A percentile compares a stretch with the other conserved stretches of the same genome.
Conservation (phyloP, 2,113 vertebrate species). For the Plotosus lineatus region DNA sequence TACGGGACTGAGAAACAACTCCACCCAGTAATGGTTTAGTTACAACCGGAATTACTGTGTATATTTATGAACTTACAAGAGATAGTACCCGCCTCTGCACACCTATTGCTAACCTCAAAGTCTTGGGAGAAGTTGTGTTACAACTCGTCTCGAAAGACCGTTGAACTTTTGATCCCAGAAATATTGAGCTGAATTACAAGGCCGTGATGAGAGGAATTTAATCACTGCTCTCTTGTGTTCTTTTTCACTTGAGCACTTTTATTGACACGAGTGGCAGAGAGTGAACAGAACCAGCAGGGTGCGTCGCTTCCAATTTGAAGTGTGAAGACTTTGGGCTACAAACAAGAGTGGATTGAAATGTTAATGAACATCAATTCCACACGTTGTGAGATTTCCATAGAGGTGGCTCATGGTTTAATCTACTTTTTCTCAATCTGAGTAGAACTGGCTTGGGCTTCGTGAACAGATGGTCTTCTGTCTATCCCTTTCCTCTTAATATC, state of each 20-base stretch:
- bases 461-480: slow-evolving; percentile 40
- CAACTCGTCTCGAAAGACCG: slow-evolving; percentile 40
- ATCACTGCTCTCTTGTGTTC: background rate
- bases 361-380: slow-evolving; percentile 57
- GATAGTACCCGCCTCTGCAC: background rate
- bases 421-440: slow-evolving; percentile 10
- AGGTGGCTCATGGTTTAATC: slow-evolving; percentile 15
- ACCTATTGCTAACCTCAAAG: slow-evolving; percentile 13
- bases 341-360: slow-evolving; percentile 48
- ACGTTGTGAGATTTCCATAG: slow-evolving; percentile 16
- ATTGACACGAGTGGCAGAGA: background rate
- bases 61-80: slow-evolving; percentile 7
- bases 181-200: slow-evolving; percentile 46
- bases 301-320: slow-evolving; percentile 46
- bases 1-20: slow-evolving; percentile 22
- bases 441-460: slow-evolving; percentile 5
- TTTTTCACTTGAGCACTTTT: slow-evolving; percentile 2
- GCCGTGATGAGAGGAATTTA: slow-evolving; percentile 29
- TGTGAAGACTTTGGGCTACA: slow-evolving; percentile 22
- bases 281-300: slow-evolving; percentile 4
- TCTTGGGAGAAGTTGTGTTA: slow-evolving; percentile 42
- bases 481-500: slow-evolving; percentile 29
- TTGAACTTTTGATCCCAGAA: slow-evolving; percentile 59
- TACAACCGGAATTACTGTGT: slow-evolving; percentile 15
- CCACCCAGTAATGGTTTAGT: slow-evolving; percentile 27